Base-by-base conservation (phyloP, 1,140 invertebrate genomes). In the Tenebrio molitor region DNA sequence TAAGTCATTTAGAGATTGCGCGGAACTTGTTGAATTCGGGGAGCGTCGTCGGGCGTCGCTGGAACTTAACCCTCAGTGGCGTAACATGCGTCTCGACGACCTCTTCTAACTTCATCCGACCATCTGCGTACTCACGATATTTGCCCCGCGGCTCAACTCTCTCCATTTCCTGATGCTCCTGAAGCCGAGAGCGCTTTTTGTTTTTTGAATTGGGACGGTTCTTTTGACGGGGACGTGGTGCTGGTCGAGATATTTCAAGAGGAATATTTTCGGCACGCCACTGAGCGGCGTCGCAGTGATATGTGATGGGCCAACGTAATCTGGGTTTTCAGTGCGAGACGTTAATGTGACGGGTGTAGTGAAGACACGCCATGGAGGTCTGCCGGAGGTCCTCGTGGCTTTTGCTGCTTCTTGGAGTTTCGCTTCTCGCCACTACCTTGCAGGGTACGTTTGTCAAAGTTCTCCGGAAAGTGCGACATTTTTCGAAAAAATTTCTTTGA, bases 311-410 rank as follows among this genome's bases (percentile, higher is more conserved):
- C 74, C 69, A 75, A 63, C 58, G 73, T 76, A 77, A 76, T 74
- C 76, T 79, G 75, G 76, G 74, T 75, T 65, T 74, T 81, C 80
- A 80, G 80, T 81, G 78, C 77, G 78, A 79, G 76, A 80, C 74
- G 74, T 81, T 76, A 76, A 81, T 81, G 80, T 81, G 79, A 80
- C 76, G 74, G 77, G 77, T 80, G 76, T 79, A 76, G 79, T 80
- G 77, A 80, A 74, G 74, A 75, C 69, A 79, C 77, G 81, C 81
- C 78, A 82, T 82, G 81, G 79, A 82, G 79, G 79, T 79, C 80
- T 79, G 74, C 74, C 72, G 76, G 73, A 81, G 75, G 77, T 82
- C 80, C 80, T 81, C 78, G 78, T 80, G 79, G 78, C 79, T 78
- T 71, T 76, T 79, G 73, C 77, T 81, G 74, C 75, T 83, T 73